These are phyloP conservation scores for Prietella phreatophila DNA, from an alignment of 2,113 vertebrate genomes.

Conservation along the genomic window DNA sequence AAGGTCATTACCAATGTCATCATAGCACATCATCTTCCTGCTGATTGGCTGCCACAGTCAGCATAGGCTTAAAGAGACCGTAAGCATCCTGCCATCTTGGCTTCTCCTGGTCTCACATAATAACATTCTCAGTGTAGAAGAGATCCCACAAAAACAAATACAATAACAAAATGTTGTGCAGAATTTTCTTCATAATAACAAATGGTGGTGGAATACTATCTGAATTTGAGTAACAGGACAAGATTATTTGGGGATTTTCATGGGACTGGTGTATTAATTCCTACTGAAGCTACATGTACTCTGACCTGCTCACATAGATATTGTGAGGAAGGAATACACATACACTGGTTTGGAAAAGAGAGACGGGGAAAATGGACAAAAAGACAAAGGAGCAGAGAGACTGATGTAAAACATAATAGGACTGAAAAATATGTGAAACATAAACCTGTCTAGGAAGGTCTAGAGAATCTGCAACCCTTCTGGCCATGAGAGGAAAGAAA, in stretches of 20 bases:
- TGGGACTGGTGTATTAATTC: slow-evolving; percentile 14
- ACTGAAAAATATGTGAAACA: background rate
- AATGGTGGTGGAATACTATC: background rate
- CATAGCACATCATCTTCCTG: slow-evolving; percentile 40
- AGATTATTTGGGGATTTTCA: slow-evolving; percentile 16
- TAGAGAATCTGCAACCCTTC: background rate
- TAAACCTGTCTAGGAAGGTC: background rate
- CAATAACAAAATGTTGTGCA: background rate
- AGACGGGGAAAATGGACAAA: background rate
- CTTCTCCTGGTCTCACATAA: background rate
- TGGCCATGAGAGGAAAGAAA: background rate
- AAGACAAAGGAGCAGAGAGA: no score
- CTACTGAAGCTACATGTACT: background rate
- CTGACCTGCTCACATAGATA: background rate
- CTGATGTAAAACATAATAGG: background rate
- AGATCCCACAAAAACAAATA: background rate
- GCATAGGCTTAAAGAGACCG: slow-evolving; percentile 68
- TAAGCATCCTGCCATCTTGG: slow-evolving; percentile 43
- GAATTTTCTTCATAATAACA: background rate
- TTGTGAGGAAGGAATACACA: background rate
- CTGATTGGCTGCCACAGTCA: slow-evolving; percentile 59
- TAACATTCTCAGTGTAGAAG: background rate
- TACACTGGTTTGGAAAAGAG: background rate
- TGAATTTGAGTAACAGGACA: slow-evolving; percentile 25
- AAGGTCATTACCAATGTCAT: slow-evolving; percentile 70